Evolutionary conservation across 2,888 invertebrate genomes (phyloP).

Genomic region (Tipula vernalis): DNA sequence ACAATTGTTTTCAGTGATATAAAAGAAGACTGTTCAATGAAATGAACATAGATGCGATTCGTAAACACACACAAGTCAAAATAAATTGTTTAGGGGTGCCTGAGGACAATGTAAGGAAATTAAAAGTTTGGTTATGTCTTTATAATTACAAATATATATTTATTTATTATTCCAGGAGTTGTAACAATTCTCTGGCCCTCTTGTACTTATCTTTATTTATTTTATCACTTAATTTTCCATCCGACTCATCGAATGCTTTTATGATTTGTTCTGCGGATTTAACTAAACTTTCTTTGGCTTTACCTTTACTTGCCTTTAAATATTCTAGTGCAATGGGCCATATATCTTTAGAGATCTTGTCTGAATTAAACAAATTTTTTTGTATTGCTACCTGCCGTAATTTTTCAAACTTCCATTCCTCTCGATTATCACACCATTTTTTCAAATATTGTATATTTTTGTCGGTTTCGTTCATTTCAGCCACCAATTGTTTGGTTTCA

Average conservation of each 20-base stretch:
- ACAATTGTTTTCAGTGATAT: not conserved
- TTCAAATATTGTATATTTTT: conserved; percentile 54
- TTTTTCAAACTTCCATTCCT: conserved; percentile 72
- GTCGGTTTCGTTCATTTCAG: conserved; percentile 42
- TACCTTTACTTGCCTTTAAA: conserved; percentile 55
- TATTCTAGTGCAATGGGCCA: conserved; percentile 59
- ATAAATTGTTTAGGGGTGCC: not conserved
- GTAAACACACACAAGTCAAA: not conserved
- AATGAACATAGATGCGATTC: conserved; percentile 11
- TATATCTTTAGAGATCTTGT: conserved; percentile 44
- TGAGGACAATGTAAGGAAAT: not conserved
- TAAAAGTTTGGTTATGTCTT: not conserved
- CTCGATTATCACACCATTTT: conserved; percentile 56
- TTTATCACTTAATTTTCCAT: conserved; percentile 20
- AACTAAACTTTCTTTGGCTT: conserved; percentile 46
- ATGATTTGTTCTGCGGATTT: conserved; percentile 52
- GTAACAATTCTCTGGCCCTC: conserved; percentile 29
- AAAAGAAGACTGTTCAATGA: not conserved
- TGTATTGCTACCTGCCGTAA: conserved; percentile 63
- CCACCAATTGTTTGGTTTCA: conserved; percentile 40
- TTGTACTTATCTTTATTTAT: conserved; percentile 27
- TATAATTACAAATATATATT: not conserved
- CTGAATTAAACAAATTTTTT: conserved; percentile 50
- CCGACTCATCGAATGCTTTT: conserved; percentile 41
- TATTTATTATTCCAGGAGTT: conserved; percentile 21